Base-by-base conservation (phyloP, 2,797 vertebrate genomes). In the Pipistrellus kuhlii region DNA sequence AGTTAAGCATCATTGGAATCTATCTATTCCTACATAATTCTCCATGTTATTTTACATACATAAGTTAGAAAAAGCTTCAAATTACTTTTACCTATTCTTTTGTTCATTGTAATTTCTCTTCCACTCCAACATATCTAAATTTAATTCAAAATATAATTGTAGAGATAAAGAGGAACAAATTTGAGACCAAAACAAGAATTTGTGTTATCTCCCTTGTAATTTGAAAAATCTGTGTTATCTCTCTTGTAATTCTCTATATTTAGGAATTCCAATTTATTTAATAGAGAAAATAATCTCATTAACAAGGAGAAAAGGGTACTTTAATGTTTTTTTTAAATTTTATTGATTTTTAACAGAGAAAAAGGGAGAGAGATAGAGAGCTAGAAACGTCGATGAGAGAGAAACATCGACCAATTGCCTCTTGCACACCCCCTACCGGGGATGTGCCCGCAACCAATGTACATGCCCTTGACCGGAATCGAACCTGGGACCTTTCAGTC, bases 81-180 rank as follows among this genome's bases (percentile, higher is more conserved):
- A 21, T 6, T 78, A 72, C 55, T 84, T 78, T 76, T 15, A 86
- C 4, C 72, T 55, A 18, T 23, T 73, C 13, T 66, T 76, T 85
- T 46, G 15, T 13, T 32, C 32, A 48, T 20, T n/a, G 13, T 46
- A 76, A 18, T 44, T 88, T 30, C 4, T 93, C 23, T 20, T 85
- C 11, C 3, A 32, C 11, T 85, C 6, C 21, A 85, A 35, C 11
- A 77, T 73, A 8, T 64, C n/a, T 78, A 57, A 48, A 53, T 15
- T 77, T 89, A 9, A 82, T 85, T 88, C 57, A 55, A 89, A 3
- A 75, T 90, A 84, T 32, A 75, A 87, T 48, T 69, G 35, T 11
- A 20, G 17, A 94, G 55, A 78, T 8, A 87, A 86, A 53, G 2
- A 81, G 27, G 14, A 89, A 30, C 21, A 94, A 82, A 51, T 27